Percentiles rank a stretch among this genome's conserved stretches.
Conservation (phyloP, 2,888 invertebrate species). For the Agrochola lota region DNA sequence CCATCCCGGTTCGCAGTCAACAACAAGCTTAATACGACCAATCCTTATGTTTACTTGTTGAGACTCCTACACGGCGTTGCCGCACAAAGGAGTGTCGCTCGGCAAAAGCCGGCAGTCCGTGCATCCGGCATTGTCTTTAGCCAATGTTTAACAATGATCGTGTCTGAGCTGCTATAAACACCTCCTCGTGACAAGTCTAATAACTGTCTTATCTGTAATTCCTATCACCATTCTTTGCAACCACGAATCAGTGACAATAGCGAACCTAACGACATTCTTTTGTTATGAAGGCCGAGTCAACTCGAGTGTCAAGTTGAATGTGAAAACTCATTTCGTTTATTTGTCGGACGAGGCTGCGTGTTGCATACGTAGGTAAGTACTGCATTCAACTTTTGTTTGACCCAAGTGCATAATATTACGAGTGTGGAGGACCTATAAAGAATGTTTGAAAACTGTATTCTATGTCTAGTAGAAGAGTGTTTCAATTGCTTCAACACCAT, state of each 20-base stretch:
- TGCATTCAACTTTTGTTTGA: not conserved
- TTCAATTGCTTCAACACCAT: not conserved
- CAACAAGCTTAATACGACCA: not conserved
- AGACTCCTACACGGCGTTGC: no score
- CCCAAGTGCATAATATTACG: not conserved
- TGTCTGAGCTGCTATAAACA: not conserved
- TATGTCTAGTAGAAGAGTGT: not conserved
- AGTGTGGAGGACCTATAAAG: not conserved
- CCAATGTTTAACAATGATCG: not conserved
- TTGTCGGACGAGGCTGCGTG: not conserved
- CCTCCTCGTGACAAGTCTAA: conserved; percentile 16
- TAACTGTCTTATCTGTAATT: conserved; percentile 34
- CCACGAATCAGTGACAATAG: conserved; percentile 15
- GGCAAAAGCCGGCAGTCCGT: no score
- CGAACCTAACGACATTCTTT: conserved; percentile 41
- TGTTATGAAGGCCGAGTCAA: conserved; percentile 28
- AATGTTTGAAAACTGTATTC: not conserved
- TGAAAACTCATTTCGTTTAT: conserved; percentile 25
- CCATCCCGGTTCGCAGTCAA: not conserved
- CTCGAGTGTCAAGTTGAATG: conserved; percentile 23
- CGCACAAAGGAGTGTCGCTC: no score
- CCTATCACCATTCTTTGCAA: conserved; percentile 36
- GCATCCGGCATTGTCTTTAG: no score
- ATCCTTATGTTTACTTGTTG: no score
- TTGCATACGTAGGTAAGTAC: not conserved